phyloP scores from a whole-genome alignment of 2,113 vertebrate genomes.

The Riparia riparia region DNA sequence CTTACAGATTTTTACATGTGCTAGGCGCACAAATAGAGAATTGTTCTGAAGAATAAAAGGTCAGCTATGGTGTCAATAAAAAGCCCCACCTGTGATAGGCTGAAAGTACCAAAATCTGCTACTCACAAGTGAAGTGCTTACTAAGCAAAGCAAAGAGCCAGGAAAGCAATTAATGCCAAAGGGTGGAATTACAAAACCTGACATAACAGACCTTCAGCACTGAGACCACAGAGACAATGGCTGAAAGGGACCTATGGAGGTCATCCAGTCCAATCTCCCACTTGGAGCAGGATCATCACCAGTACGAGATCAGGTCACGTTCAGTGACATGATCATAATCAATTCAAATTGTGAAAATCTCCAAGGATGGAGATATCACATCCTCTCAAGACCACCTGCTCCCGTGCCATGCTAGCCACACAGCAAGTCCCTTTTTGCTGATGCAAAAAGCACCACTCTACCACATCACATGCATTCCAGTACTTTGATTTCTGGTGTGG shows the following conservation, averaged over 20 bases:
- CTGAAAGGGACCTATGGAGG: neutral
- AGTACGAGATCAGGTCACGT: neutral
- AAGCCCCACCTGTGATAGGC: neutral
- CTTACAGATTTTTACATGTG: neutral
- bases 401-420: rapidly evolving
- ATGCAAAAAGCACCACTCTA: neutral
- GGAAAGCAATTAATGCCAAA: neutral
- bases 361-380: neutral
- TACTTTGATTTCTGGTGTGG: neutral
- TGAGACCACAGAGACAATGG: neutral
- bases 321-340: neutral
- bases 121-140: neutral
- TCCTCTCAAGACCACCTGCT: neutral
- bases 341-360: neutral
- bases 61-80: neutral
- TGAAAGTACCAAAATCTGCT: neutral
- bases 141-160: neutral
- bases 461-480: neutral
- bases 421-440: neutral
- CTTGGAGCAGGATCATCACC: neutral
- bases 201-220: neutral
- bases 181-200: neutral
- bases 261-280: neutral
- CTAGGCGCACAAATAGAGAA: neutral
- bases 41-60: neutral